Evolutionary conservation across 1,140 invertebrate genomes (phyloP), one percentile per base, ranked within the genome.

Genomic region (Hermatobates lingyangjiaoensis): DNA sequence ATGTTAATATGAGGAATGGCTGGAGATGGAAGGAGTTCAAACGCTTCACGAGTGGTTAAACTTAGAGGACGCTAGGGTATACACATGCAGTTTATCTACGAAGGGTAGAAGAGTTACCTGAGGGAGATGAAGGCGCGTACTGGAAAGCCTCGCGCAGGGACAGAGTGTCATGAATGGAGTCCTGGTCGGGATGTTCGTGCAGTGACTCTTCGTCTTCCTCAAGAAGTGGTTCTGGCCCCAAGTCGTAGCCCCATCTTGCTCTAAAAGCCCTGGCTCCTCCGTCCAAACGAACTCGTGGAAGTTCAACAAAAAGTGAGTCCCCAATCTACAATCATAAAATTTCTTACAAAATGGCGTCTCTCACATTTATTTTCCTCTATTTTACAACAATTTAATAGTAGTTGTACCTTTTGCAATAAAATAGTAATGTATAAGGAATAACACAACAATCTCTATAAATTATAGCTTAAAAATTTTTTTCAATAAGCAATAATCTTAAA

Each of bases 221-320:
- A 45, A 77, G 74, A 34, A 79, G 71, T 1, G 77, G 78, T n/a
- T 77, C 76, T 1, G 75, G 74, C 28, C 55, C 49, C 2, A 34
- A 40, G 52, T 73, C 80, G 65, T 69, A 81, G 57, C 68, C 79
- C 79, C 75, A 77, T 48, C 74, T 66, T 47, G 74, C 68, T 26
- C 75, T 63, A 61, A 78, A 72, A 56, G 74, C 66, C 56, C 71
- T 68, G 14, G 72, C 71, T 7, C 78, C 79, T 14, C 76, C 77
- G 59, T 83, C 80, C 51, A 83, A 63, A 30, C 80, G 69, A 4
- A 81, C 75, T 5, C 80, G 71, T 20, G 80, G 79, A 46, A 81
- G 61, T 54, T 78, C 75, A 3, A 75, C 71, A 60, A 76, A 75
- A 61, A 76, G 65, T 18, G 73, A 68, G 58, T 75, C 74, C 2